Evolutionary conservation across 2,888 invertebrate genomes (phyloP), one percentile per base, ranked within the genome.

Genomic region (Strigamia maritima): DNA sequence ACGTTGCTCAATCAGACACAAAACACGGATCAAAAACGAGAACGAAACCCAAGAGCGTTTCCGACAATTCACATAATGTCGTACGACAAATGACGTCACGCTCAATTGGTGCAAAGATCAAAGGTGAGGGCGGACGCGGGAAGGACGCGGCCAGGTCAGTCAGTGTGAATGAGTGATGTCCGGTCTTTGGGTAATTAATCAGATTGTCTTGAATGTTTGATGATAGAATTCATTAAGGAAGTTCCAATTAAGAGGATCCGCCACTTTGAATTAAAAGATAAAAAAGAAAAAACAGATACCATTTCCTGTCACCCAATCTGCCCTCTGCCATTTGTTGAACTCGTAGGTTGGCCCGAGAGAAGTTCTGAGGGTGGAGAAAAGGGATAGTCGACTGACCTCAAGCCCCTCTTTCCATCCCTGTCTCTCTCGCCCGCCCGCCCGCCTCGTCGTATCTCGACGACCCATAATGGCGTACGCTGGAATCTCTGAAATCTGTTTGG

Each of bases 191-290:
- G 54, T 54, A 54, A 54, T 54, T 54, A 54, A 54, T 54, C 54
- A 54, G 54, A 54, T 54, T 54, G 54, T 54, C 54, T 54, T 54
- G 54, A 54, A 54, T 54, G 54, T 54, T 54, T 54, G 54, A 54
- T 54, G 54, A 54, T 54, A 54, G 54, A 54, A 54, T 54, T 77
- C 77, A 77, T 77, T 77, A 77, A 77, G 77, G 77, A 77, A 77
- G 77, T 77, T 44, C 54, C 77, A 77, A 77, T 77, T 77, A 77
- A 77, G 77, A 74, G 54, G 54, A 54, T 54, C 54, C 54, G 54
- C 54, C 54, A 54, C 54, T 54, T 54, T 54, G 54, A 54, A 54
- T 54, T 54, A 54, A 54, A 54, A 54, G 54, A 54, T 54, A 19
- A 54, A 54, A 54, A 54, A 54, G 54, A 54, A 54, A 54, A 54